Evolutionary conservation across 2,113 vertebrate genomes (phyloP).

Genomic region (Cavia aperea): DNA sequence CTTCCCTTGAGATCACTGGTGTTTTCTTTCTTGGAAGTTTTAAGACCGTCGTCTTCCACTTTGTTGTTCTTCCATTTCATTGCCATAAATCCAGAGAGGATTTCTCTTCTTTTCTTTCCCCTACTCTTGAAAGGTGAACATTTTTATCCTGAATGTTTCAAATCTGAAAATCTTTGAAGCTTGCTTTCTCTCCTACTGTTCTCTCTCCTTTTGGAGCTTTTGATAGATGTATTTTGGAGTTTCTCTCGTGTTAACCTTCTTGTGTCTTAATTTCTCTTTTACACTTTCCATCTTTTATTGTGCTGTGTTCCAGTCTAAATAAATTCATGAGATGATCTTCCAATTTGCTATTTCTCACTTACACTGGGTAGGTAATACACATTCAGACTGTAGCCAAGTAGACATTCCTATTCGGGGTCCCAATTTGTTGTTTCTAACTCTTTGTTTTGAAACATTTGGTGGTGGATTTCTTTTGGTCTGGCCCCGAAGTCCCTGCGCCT

Average conservation of each 20-base stretch:
- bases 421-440: not conserved
- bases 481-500: not conserved
- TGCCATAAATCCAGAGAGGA: no score
- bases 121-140: not conserved
- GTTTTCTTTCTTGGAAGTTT: not conserved
- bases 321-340: not conserved
- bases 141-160: not conserved
- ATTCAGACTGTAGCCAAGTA: not conserved
- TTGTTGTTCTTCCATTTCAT: not conserved
- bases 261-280: not conserved
- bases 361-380: no score
- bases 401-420: not conserved
- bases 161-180: not conserved
- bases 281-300: not conserved
- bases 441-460: not conserved
- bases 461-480: not conserved
- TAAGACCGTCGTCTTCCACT: not conserved
- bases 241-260: not conserved
- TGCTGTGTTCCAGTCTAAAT: no score
- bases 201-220: not conserved
- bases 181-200: not conserved
- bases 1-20: not conserved
- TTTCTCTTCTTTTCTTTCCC: not conserved
- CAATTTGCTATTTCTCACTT: not conserved
- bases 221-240: not conserved